A percentile compares a stretch with the other conserved stretches of the same genome.
These are phyloP conservation scores for Echinometra lucunter DNA, from an alignment of 53 echinoderm and acorn worm species.

Conservation along the genomic window DNA sequence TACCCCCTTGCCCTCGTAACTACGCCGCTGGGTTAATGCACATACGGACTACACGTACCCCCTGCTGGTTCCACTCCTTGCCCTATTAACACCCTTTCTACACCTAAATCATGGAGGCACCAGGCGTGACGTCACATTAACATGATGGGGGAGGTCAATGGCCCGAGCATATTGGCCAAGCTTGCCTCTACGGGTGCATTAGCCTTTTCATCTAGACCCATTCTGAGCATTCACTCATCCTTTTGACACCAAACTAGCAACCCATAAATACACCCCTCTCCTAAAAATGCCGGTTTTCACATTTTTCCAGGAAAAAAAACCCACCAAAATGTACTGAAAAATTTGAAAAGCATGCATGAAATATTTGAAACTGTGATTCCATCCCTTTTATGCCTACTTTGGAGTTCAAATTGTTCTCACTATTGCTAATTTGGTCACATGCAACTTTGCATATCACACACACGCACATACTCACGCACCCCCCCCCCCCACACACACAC, in stretches of 20 bases:
- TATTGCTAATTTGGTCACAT: neutral
- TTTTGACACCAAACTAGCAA: too few species aligned
- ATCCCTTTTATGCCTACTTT: too few species aligned
- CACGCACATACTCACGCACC: neutral
- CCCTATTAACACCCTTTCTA: neutral
- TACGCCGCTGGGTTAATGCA: neutral
- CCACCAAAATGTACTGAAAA: too few species aligned
- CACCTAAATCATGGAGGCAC: constrained; percentile 7
- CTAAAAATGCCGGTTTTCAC: too few species aligned
- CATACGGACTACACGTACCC: too few species aligned
- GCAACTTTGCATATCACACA: neutral
- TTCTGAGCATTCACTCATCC: neutral
- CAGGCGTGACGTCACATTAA: constrained; percentile 5
- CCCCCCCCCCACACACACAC: too few species aligned
- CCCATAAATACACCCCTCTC: too few species aligned
- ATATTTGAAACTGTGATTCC: too few species aligned
- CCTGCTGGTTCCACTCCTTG: neutral
- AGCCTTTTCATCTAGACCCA: neutral
- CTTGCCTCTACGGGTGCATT: neutral
- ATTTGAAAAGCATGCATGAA: too few species aligned
- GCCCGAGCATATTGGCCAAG: neutral
- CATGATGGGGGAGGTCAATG: constrained; percentile 5
- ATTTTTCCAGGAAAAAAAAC: too few species aligned
- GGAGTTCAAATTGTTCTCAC: neutral
- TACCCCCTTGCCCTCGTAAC: too few species aligned